Percentiles rank a stretch among this genome's conserved stretches.
Evolutionary conservation across 2,888 invertebrate genomes (phyloP).

Genomic region (Limnephilus auricula): DNA sequence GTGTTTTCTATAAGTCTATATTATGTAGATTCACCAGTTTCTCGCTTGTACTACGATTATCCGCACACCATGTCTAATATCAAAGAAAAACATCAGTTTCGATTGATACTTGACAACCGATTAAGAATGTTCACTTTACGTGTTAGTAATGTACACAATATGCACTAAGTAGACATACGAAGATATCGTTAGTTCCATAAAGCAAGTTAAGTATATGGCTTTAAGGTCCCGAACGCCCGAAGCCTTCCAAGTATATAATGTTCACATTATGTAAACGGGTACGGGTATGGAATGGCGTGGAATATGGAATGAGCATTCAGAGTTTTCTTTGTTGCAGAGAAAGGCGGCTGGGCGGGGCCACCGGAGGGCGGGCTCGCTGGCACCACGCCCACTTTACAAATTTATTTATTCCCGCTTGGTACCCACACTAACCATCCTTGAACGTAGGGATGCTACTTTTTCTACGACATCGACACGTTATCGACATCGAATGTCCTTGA

Average conservation of each 20-base stretch:
- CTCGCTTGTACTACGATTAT: not conserved
- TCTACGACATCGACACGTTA: not conserved
- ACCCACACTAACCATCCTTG: not conserved
- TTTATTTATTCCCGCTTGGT: constrained; percentile 58
- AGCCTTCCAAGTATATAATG: constrained; percentile 12
- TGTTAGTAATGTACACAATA: not conserved
- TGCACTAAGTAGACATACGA: not conserved
- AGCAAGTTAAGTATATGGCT: not conserved
- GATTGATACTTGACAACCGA: no score
- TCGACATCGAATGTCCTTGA: not conserved
- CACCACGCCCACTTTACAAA: constrained; percentile 58
- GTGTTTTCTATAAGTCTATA: no score
- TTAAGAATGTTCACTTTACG: not conserved
- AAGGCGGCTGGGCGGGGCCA: constrained; percentile 57
- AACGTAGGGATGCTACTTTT: not conserved
- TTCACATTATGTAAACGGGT: constrained; percentile 18
- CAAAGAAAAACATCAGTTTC: not conserved
- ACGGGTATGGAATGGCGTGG: not conserved
- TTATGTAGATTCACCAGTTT: no score
- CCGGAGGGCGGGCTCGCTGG: constrained; percentile 48
- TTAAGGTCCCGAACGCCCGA: not conserved
- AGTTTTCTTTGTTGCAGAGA: constrained; percentile 54
- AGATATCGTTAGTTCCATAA: not conserved
- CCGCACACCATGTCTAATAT: not conserved
- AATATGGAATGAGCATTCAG: not conserved